These are phyloP conservation scores for Chrysoperla carnea DNA, from an alignment of 1,140 invertebrate species.

Conservation along the genomic window DNA sequence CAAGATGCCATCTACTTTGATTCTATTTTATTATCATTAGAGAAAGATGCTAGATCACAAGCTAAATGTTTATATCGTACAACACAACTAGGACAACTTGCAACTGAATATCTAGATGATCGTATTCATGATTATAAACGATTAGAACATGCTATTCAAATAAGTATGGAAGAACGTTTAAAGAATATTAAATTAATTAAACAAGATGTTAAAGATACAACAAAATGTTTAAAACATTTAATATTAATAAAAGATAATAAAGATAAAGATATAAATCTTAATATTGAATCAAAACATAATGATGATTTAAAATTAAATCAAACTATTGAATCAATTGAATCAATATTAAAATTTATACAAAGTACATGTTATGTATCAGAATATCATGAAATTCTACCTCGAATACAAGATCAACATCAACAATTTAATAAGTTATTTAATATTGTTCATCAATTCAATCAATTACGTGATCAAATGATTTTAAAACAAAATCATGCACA, in stretches of 20 bases:
- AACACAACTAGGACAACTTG: conserved; percentile 39
- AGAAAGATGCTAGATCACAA: conserved; percentile 32
- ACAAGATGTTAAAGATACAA: conserved; percentile 26
- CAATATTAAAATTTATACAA: conserved; percentile 29
- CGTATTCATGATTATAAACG: conserved; percentile 33
- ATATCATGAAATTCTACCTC: conserved; percentile 27
- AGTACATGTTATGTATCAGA: conserved; percentile 24
- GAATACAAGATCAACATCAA: conserved; percentile 33
- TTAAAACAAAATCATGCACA: conserved; percentile 33
- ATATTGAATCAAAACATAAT: conserved; percentile 16
- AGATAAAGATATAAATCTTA: conserved; percentile 34
- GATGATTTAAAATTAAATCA: conserved; percentile 25
- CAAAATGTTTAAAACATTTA: conserved; percentile 13
- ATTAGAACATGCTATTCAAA: conserved; percentile 31
- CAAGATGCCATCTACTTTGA: conserved; percentile 43
- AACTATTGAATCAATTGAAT: conserved; percentile 25
- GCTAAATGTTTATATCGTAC: conserved; percentile 34
- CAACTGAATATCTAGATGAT: conserved; percentile 39
- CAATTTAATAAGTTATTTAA: conserved; percentile 28
- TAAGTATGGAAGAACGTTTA: conserved; percentile 38
- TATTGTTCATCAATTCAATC: conserved; percentile 27
- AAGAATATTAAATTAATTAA: conserved; percentile 28
- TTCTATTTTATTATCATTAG: conserved; percentile 30
- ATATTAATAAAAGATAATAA: conserved; percentile 31
- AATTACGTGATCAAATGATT: conserved; percentile 28